Conservation (phyloP, 2,113 vertebrate genomes). For the Syrmaticus mikado region DNA sequence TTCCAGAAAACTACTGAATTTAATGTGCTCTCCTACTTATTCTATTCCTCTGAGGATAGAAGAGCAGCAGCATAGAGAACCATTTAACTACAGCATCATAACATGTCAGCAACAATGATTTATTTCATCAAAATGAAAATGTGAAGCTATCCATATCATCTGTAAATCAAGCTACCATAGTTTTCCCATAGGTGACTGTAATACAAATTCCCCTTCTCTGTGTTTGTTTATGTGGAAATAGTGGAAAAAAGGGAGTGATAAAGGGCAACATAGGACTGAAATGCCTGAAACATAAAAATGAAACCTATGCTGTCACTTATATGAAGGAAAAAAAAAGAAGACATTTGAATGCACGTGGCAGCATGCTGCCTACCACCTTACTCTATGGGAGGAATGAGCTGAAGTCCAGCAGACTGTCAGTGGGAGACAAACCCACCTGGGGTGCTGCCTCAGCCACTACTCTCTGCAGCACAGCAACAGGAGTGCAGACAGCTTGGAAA, state of each 20-base stretch:
- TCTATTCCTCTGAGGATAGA: not conserved
- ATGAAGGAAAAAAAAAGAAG: not conserved
- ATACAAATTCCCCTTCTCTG: no score
- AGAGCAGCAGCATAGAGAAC: not conserved
- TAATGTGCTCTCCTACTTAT: not conserved
- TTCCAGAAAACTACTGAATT: not conserved
- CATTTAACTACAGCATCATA: not conserved
- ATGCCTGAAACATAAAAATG: not conserved
- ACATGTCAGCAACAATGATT: not conserved
- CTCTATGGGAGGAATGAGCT: fast-evolving
- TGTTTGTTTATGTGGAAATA: fast-evolving
- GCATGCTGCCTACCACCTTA: not conserved
- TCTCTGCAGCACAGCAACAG: not conserved
- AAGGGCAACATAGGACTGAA: not conserved
- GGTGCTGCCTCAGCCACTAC: not conserved
- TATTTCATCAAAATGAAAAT: not conserved
- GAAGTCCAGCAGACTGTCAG: not conserved
- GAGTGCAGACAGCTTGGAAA: not conserved
- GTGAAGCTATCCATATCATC: fast-evolving
- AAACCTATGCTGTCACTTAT: not conserved
- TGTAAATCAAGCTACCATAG: not conserved
- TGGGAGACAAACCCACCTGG: not conserved
- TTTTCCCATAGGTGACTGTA: not conserved
- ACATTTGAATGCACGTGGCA: not conserved
- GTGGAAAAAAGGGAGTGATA: not conserved